Base-by-base conservation (phyloP, 2,113 vertebrate genomes). In the Bungarus multicinctus region DNA sequence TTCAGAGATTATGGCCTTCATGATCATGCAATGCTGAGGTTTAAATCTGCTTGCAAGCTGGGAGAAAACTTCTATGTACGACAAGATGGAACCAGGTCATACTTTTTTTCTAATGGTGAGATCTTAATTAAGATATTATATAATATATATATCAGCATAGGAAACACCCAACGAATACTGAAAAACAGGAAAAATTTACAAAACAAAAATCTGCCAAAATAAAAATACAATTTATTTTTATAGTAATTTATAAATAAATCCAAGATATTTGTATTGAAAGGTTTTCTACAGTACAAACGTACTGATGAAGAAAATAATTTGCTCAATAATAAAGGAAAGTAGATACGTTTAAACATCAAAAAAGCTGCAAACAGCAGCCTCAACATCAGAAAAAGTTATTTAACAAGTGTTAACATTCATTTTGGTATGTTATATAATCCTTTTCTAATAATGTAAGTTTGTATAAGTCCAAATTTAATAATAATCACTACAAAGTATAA, bases 51-150 rank as follows among this genome's bases (percentile, higher is more conserved):
- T 91, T 99, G 97, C 97, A 99, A 99, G 94, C 98, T 99, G 93
- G 98, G 98, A 93, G 98, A 99, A 92, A 99, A 99, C 94, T 99
- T 99, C 50, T 99, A 99, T 16, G 99, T 99, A 12, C 97, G 99
- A 50, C 99, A 99, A 96, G 99, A 99, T 93, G 99, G 99, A 91
- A 99, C 99, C 92, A 97, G 99, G 52, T 98, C 99, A 0, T 99
- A 98, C 96, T 99, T 99, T 97, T 99, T 99, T 95, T 98, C 98
- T 50, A 97, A 98, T 97, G 99, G 99, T 99, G 91, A 97, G 98
- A 81, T 5, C 4, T 81, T 81, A 20, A 39, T 39, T 81, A 81
- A 81, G 69, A 81, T 81, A 81, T 18, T 74, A 74, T 34, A 39
- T 2, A 60, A 60, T 60, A 60, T 11, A 27, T 10, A 64, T 16